These are phyloP conservation scores for Megathymus violae DNA, from an alignment of 1,140 invertebrate species.

Conservation along the genomic window DNA sequence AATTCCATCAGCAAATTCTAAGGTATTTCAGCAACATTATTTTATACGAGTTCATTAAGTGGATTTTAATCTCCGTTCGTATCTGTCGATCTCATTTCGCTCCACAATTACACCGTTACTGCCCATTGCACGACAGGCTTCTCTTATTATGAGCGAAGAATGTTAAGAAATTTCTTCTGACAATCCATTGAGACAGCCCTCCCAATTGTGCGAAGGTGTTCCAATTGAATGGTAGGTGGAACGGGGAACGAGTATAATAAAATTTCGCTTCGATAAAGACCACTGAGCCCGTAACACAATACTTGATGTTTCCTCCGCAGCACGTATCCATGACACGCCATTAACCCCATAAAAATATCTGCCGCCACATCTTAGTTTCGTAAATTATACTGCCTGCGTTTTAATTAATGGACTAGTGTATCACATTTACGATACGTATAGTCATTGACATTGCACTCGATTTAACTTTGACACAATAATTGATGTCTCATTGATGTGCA, in stretches of 20 bases:
- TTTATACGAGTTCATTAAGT: slow-evolving; percentile 72
- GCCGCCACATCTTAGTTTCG: slow-evolving; percentile 74
- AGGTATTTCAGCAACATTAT: slow-evolving; percentile 51
- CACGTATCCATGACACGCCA: slow-evolving; percentile 79
- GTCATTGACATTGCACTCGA: too few relatives aligned
- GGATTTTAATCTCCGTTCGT: slow-evolving; percentile 76
- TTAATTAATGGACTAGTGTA: slow-evolving; percentile 39
- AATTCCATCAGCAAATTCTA: slow-evolving; percentile 46
- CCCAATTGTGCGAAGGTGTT: slow-evolving; percentile 81
- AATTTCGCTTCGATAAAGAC: slow-evolving; percentile 80
- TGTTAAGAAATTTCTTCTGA: slow-evolving; percentile 82
- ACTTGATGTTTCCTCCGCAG: slow-evolving; percentile 78
- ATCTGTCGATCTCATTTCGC: slow-evolving; percentile 77
- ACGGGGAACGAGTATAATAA: slow-evolving; percentile 80
- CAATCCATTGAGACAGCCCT: slow-evolving; percentile 80
- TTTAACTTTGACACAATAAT: not conserved
- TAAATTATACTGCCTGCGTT: slow-evolving; percentile 58
- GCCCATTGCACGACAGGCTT: slow-evolving; percentile 76
- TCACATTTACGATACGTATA: slow-evolving; percentile 9
- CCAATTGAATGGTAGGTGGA: slow-evolving; percentile 78
- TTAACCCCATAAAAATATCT: slow-evolving; percentile 79
- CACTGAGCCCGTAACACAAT: slow-evolving; percentile 80
- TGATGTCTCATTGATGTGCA: slow-evolving; percentile 19
- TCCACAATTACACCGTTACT: slow-evolving; percentile 80
- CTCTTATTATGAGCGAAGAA: slow-evolving; percentile 78